Evolutionary conservation across 2,797 vertebrate species (phyloP).

Genomic region (Clarias fuscus): DNA sequence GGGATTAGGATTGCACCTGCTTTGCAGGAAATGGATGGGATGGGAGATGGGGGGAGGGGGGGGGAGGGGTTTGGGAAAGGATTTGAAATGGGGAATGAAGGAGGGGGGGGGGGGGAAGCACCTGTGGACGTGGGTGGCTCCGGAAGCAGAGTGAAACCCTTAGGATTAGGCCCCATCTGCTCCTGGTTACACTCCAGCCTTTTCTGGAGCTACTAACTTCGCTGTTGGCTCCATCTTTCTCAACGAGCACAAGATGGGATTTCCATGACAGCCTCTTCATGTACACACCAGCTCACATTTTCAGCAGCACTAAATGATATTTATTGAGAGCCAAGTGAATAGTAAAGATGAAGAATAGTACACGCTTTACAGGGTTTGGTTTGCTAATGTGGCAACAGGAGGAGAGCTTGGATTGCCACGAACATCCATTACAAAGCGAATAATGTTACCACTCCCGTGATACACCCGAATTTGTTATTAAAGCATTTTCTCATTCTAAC

Average conservation of each 20-base stretch:
- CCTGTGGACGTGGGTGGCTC: constrained; percentile 60
- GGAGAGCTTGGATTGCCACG: constrained; percentile 17
- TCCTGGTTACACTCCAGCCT: constrained; percentile 54
- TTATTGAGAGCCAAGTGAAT: constrained; percentile 5
- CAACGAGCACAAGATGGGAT: constrained; percentile 7
- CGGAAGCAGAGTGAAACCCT: constrained; percentile 55
- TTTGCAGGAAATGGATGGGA: constrained; percentile 53
- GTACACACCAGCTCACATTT: constrained; percentile 15
- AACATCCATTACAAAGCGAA: constrained; percentile 21
- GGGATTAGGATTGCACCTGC: constrained; percentile 60
- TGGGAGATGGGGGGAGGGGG: constrained; percentile 9
- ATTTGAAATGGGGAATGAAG: constrained; percentile 48
- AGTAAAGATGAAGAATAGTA: constrained; percentile 14
- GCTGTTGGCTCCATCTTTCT: constrained; percentile 38
- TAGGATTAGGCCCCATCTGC: constrained; percentile 56
- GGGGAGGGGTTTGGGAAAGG: constrained; percentile 30
- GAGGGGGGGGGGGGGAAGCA: constrained; percentile 40
- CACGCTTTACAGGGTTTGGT: constrained; percentile 15
- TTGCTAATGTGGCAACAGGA: constrained; percentile 23
- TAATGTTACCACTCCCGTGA: constrained; percentile 27
- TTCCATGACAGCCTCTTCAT: constrained; percentile 26
- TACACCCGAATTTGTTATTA: constrained; percentile 31
- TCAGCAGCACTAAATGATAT: constrained; percentile 13
- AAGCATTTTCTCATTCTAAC: constrained; percentile 41
- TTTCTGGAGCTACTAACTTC: constrained; percentile 56